Conservation (phyloP, 2,113 vertebrate genomes). For the Alectura lathami region DNA sequence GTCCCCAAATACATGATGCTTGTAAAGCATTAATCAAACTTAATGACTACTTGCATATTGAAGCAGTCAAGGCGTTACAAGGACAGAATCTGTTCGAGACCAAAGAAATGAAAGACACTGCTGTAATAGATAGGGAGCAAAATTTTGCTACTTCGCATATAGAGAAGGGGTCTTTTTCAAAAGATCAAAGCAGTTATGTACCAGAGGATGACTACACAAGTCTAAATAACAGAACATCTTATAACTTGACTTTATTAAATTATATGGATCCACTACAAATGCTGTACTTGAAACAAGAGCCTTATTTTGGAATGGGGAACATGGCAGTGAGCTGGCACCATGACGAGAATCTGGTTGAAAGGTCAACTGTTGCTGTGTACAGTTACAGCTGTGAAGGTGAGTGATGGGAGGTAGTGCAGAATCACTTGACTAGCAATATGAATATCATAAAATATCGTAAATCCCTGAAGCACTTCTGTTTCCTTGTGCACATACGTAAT, state of each 20-base stretch:
- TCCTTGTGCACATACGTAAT: not conserved
- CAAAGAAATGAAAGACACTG: conserved; percentile 28
- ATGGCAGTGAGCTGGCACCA: conserved; percentile 99
- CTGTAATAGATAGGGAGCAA: conserved; percentile 39
- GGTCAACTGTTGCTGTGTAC: conserved; percentile 93
- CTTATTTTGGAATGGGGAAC: conserved; percentile 96
- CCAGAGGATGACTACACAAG: not conserved
- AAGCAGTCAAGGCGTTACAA: conserved; percentile 73
- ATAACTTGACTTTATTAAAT: conserved; percentile 93
- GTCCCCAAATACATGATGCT: conserved; percentile 82
- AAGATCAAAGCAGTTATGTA: conserved; percentile 50
- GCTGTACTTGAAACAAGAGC: conserved; percentile 92
- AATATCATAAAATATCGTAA: not conserved
- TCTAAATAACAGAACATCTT: conserved; percentile 73
- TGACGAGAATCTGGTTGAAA: conserved; percentile 91
- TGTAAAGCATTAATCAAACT: conserved; percentile 90
- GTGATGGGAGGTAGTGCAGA: not conserved
- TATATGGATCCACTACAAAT: conserved; percentile 94
- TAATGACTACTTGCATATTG: conserved; percentile 85
- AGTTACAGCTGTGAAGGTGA: conserved; percentile 88
- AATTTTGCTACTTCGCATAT: not conserved
- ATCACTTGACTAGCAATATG: not conserved
- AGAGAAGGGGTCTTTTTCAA: not conserved
- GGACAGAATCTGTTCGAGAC: conserved; percentile 49
- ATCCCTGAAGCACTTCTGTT: not conserved